Evolutionary conservation across 2,113 vertebrate genomes (phyloP), one percentile per base, ranked within the genome.

Genomic region (Bos indicus): DNA sequence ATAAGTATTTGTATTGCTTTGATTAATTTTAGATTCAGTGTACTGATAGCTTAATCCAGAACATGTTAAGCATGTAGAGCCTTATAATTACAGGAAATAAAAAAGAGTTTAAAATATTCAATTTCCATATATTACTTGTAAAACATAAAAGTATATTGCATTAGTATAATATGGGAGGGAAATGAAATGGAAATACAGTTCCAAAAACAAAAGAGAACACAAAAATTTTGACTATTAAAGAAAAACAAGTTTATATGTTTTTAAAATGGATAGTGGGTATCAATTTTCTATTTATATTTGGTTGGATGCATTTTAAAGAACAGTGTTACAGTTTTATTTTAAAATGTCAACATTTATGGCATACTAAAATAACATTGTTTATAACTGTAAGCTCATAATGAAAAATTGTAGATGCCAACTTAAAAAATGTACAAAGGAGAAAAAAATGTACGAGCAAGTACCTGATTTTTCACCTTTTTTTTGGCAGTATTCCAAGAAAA

Each of bases 241-340:
- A 91, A 97, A 52, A 88, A 13, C 6, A 17, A 91, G 67, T 88
- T 90, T 92, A 60, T 84, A 11, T 98, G 60, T 96, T 95, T 97
- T 96, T 93, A 59, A 97, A 95, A 82, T 94, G 91, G 33, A 40
- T 90, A 36, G 40, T 95, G 62, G 80, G 3, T 93, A 94, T 96
- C 78, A 88, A 92, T 95, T 33, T 97, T 30, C 59, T 95, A 48
- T 96, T 96, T 98, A 82, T 96, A 77, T 97, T 97, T 88, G 67
- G 43, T 62, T 94, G 78, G 77, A 80, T 96, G 82, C 81, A 96
- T 96, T 97, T 97, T 97, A 94, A 98, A 96, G 94, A 97, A 90
- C 77, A 94, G n/a, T 83, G 36, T 91, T 97, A 91, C 87, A n/a
- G 74, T 95, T 97, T 98, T 95, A 96, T 97, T 97, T 98, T 96